Conservation (phyloP, 2,888 invertebrate genomes). For the Diadegma fenestrale region DNA sequence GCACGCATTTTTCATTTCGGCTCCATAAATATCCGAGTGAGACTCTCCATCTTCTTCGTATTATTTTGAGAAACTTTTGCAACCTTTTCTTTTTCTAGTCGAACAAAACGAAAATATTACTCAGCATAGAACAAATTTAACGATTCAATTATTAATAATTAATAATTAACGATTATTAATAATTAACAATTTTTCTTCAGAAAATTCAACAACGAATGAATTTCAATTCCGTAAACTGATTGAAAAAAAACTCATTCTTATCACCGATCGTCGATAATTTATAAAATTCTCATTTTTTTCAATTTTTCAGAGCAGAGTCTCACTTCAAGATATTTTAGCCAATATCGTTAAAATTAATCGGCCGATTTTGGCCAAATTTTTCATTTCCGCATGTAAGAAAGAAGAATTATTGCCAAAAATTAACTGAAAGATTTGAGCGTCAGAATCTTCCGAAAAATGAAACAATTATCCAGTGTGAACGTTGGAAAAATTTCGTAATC, state of each 20-base stretch:
- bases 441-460: not conserved
- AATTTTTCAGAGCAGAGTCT: not conserved
- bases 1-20: not conserved
- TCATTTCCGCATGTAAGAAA: not conserved
- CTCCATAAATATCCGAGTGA: not conserved
- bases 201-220: not conserved
- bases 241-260: not conserved
- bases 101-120: not conserved
- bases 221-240: not conserved
- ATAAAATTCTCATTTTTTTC: not conserved
- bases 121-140: no score
- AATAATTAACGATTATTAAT: no score
- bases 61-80: not conserved
- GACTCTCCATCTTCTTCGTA: not conserved
- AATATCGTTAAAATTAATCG: not conserved
- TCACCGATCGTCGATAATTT: not conserved
- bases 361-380: not conserved
- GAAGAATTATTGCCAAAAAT: not conserved
- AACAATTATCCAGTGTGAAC: not conserved
- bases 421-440: constrained; percentile 9
- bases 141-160: no score
- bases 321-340: not conserved
- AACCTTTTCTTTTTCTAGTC: not conserved
- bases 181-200: not conserved
- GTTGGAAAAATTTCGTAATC: not conserved